Base-by-base conservation (phyloP, 2,888 invertebrate species). In the Drosophila tripunctata region DNA sequence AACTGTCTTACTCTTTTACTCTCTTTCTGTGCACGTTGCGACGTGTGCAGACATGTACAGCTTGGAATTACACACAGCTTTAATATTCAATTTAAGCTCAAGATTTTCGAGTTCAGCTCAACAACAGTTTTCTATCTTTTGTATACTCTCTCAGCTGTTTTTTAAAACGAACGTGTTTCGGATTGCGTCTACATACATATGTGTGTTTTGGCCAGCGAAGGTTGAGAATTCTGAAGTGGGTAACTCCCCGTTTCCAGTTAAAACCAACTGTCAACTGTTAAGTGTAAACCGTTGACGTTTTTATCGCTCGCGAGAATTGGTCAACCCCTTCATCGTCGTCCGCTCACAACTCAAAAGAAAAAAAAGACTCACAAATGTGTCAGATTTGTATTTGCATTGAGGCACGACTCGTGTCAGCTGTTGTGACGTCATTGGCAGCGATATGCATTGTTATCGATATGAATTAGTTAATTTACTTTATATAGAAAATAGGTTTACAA, bases 351-450 rank as follows among this genome's bases (percentile, higher is more conserved):
- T 36, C 30, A 14, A 30, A 57, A 52, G 24, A 21, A n/a, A n/a
- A n/a, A n/a, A n/a, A n/a, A n/a, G n/a, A 19, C 44, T 31, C 15
- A 35, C 36, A 55, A 60, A 61, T 60, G 55, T 70, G 65, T 65
- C 55, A 60, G 45, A 48, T 52, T 51, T 52, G 30, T 36, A 73
- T 73, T 73, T 73, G 72, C 72, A 73, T 73, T 64, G 56, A 14
- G 50, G 56, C 72, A 73, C 72, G 72, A 73, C 12, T 57, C 24
- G 24, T 12, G 27, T n/a, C 12, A 8, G 21, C 5, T 52, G 40
- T 73, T 52, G 40, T 73, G 72, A 73, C 72, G 73, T 64, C 72
- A 67, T 1, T 6, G n/a, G 63, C 58, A 44, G 22, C 69, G 64
- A 69, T 64, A 63, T 47, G 22, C 56, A 56, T 44, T 36, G 63